A percentile compares a stretch with the other conserved stretches of the same genome.
These are phyloP conservation scores for Calephelis virginiensis DNA, from an alignment of 1,140 invertebrate species.

Conservation along the genomic window DNA sequence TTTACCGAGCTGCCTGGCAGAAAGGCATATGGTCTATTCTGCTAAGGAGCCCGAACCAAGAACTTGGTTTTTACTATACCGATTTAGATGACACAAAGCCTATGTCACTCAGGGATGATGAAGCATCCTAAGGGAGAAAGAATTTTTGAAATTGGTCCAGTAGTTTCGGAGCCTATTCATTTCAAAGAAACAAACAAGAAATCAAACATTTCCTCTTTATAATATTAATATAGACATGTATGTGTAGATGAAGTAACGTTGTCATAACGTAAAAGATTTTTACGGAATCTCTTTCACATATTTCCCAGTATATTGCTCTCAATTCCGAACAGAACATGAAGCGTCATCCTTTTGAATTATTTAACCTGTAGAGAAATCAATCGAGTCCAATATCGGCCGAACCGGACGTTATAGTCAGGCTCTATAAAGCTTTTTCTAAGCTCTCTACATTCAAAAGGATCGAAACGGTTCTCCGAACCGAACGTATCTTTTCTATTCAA, in stretches of 20 bases:
- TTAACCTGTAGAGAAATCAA: constrained; percentile 44
- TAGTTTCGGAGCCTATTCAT: too few relatives aligned
- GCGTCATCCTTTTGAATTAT: constrained; percentile 46
- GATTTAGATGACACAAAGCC: too few relatives aligned
- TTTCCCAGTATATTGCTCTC: constrained; percentile 5
- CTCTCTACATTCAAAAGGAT: constrained; percentile 27
- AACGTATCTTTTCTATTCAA: constrained; percentile 19
- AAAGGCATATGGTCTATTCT: too few relatives aligned
- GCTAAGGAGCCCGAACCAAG: too few relatives aligned
- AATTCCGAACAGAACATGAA: constrained; percentile 9
- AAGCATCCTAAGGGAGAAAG: too few relatives aligned
- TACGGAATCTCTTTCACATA: constrained; percentile 4
- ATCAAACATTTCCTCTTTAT: too few relatives aligned
- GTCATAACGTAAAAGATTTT: not conserved
- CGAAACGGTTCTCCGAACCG: constrained; percentile 25
- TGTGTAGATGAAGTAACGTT: not conserved
- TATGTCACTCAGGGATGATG: too few relatives aligned
- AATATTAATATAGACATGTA: too few relatives aligned
- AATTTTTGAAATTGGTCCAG: too few relatives aligned
- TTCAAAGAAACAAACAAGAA: too few relatives aligned
- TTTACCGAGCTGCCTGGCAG: too few relatives aligned
- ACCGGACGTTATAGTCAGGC: constrained; percentile 34
- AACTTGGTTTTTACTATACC: too few relatives aligned
- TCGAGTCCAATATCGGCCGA: constrained; percentile 33
- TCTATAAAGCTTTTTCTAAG: constrained; percentile 28